These are phyloP conservation scores for Maniola jurtina DNA, from an alignment of 1,140 invertebrate genomes.

Conservation along the genomic window DNA sequence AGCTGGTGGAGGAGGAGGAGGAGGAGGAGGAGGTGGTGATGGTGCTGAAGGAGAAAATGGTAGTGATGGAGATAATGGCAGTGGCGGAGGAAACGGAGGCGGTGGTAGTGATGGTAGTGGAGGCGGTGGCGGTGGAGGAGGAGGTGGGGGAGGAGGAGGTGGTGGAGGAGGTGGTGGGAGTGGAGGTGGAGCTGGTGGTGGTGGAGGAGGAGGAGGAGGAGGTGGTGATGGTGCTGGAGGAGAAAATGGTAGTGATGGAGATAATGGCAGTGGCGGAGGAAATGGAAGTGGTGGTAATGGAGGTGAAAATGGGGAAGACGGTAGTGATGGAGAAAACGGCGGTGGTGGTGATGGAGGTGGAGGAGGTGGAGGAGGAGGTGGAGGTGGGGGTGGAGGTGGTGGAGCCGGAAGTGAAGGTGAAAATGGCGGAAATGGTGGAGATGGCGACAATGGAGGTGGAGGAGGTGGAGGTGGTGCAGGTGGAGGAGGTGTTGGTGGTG, in stretches of 20 bases:
- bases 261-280: background rate
- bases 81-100: slow-evolving; percentile 5
- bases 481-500: background rate
- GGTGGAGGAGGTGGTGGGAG: slow-evolving; percentile 10
- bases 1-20: background rate
- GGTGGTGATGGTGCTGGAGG: slow-evolving; percentile 5
- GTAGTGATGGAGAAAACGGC: slow-evolving; percentile 25
- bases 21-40: slow-evolving; percentile 11
- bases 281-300: slow-evolving; percentile 20
- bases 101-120: slow-evolving; percentile 11
- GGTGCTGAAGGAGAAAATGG: slow-evolving; percentile 3
- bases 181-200: slow-evolving; percentile 13
- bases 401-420: slow-evolving; percentile 26
- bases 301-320: background rate
- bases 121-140: slow-evolving; percentile 14
- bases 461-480: slow-evolving; percentile 12
- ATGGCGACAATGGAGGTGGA: background rate
- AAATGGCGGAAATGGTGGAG: slow-evolving; percentile 11
- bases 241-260: slow-evolving; percentile 7
- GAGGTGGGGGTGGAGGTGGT: slow-evolving; percentile 6
- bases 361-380: slow-evolving; percentile 15
- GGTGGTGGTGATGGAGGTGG: background rate
- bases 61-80: background rate
- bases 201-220: slow-evolving; percentile 12
- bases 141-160: slow-evolving; percentile 15